Evolutionary conservation across 2,888 invertebrate species (phyloP), one percentile per base, ranked within the genome.

Genomic region (Ophion ellenae): DNA sequence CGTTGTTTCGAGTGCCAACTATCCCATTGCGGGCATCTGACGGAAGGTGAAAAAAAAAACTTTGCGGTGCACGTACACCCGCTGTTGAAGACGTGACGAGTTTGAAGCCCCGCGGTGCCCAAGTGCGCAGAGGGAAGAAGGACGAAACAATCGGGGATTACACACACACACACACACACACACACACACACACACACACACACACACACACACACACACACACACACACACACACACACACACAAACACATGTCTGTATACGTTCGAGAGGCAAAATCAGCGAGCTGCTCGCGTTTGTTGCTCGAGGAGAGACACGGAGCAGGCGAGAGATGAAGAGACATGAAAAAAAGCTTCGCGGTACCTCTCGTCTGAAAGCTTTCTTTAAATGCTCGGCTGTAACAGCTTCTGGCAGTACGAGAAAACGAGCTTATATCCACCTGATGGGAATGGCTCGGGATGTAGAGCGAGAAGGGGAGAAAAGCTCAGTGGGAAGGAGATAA

Each of bases 1-100:
- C 83, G 86, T 87, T 86, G 79, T 83, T 83, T 63, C 84, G 69
- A 77, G 81, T 73, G 88, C 89, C 84, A 53, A 53, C 88, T 89
- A 89, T 89, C 87, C 86, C 79, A 76, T 86, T 84, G 87, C 89
- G 84, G 64, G 11, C 14, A 71, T 24, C 73, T 9, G 47, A 28
- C 57, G 61, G 40, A 40, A 24, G 59, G 78, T 70, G n/a, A 53
- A 66, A 75, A 32, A 63, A 67, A 53, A 53, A 53, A 14, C 14
- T 47, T 11, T 59, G 71, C 36, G 17, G 40, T 47, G n/a, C 73
- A 73, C 47, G 17, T 28, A 32, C 53, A 74, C 28, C 24, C 32
- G 9, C 36, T 7, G 64, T 66, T 76, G 11, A 32, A 76, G 66
- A 53, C 45, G 61, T 24, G 63, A 47, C 40, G 64, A 63, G 61